Base-by-base conservation (phyloP, 2,888 invertebrate genomes). In the Tricholauxania praeusta region DNA sequence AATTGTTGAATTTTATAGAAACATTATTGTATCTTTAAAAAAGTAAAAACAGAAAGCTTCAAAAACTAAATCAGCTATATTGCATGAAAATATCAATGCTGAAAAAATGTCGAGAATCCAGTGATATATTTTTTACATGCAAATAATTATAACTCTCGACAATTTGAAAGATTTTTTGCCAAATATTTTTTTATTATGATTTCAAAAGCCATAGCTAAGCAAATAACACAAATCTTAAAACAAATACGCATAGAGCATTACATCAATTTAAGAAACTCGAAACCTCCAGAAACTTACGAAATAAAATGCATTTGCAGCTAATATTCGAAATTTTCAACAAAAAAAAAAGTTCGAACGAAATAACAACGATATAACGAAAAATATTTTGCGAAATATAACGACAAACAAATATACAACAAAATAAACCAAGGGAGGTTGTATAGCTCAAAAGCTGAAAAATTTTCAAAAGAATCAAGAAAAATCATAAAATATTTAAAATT, bases 231-330 rank as follows among this genome's bases (percentile, higher is more conserved):
- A 14, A 48, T 47, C 19, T 63, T 39, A 19, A n/a, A 48, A 39
- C 7, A 14, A 63, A n/a, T 47, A 8, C 17, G 39, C 19, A 47
- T 19, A 47, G 47, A 17, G 48, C 62, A 65, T 14, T 55, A 68
- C 48, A 17, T 15, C 59, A 62, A 57, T 52, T 72, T 72, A 17
- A 66, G 71, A 10, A 62, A 72, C 66, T 63, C 71, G n/a, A 76
- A 75, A 67, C 71, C 72, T 63, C 75, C 75, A 71, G 75, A 71
- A 71, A 19, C 12, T 74, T 10, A 39, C 39, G 39, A 39, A 39
- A 39, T 10, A 69, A 75, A 53, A 19, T 47, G 51, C 72, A 71
- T 52, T 62, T 65, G 48, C 19, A 12, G 48, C 17, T 12, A 47
- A 62, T 19, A 51, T 22, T 14, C 49, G 48, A 60, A 49, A 39